Base-by-base conservation (phyloP, 2,888 invertebrate species). In the Folsomia manolachei region DNA sequence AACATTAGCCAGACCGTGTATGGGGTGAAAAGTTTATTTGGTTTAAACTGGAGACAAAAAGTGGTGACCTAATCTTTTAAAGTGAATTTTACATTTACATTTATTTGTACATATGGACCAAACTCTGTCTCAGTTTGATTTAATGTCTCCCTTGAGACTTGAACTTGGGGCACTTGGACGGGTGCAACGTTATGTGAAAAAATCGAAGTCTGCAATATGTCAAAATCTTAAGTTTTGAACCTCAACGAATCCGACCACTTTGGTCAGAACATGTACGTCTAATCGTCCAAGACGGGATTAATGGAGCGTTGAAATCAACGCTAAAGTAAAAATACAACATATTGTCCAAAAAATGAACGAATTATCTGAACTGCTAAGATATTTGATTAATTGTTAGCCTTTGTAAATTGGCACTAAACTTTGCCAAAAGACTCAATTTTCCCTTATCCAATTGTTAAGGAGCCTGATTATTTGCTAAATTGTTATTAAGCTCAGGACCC, bases 51-150 rank as follows among this genome's bases (percentile, higher is more conserved):
- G 39, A 14, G 39, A 39, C 14, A 39, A 39, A 39, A 39, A 39
- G 39, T 39, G n/a, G n/a, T n/a, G 39, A 39, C 39, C 39, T 39
- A 39, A 39, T 39, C 4, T 39, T 14, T 39, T 39, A 51, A 39
- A 52, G 23, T 73, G 63, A 68, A 67, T 73, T 70, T 73, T 51
- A 70, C 18, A 39, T 68, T 19, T 56, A 70, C 63, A 70, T 19
- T 53, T 70, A 63, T 39, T 39, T 39, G 39, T 39, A 39, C 39
- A 39, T 9, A 39, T 39, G 39, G 39, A 39, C n/a, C n/a, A 69
- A 68, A 67, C 63, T 71, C 53, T 67, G 14, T 23, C 69, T 65
- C 61, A 69, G 67, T 66, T 72, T 70, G 70, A 73, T 70, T 70
- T 70, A 70, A 39, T 39, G 39, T 39, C 7, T 39, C 39, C 39